A percentile compares a stretch with the other conserved stretches of the same genome.
phyloP scores from a whole-genome alignment of 2,888 invertebrate species.

The Baronia brevicornis region DNA sequence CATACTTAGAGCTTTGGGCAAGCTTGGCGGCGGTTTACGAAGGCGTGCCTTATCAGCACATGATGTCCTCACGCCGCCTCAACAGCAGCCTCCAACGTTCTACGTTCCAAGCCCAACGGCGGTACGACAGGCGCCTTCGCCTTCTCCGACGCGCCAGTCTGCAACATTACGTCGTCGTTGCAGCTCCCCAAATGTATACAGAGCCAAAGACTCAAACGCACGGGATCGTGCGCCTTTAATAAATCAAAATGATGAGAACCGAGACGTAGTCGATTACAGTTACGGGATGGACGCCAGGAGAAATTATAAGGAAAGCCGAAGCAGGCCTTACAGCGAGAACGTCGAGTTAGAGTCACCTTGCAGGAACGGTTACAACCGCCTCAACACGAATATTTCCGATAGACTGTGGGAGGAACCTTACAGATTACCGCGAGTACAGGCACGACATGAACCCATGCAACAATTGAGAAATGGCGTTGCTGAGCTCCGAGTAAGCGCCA shows the following conservation, averaged over 20 bases:
- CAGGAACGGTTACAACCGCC: conserved; percentile 55
- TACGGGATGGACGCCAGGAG: conserved; percentile 53
- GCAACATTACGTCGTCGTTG: conserved; percentile 55
- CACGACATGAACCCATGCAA: conserved; percentile 53
- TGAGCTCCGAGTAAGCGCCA: conserved; percentile 60
- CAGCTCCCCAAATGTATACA: conserved; percentile 66
- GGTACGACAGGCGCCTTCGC: conserved; percentile 59
- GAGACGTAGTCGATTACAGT: conserved; percentile 55
- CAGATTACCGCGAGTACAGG: conserved; percentile 58
- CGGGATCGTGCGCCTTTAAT: conserved; percentile 51
- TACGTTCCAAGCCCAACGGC: conserved; percentile 81
- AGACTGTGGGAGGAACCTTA: conserved; percentile 66
- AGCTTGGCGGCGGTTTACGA: conserved; percentile 81
- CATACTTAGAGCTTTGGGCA: conserved; percentile 79
- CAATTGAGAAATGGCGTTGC: conserved; percentile 58
- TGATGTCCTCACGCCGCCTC: conserved; percentile 77
- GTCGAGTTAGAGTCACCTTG: conserved; percentile 58
- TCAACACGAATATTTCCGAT: conserved; percentile 43
- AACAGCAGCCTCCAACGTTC: conserved; percentile 77
- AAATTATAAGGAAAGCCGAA: conserved; percentile 43
- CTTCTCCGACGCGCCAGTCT: conserved; percentile 52
- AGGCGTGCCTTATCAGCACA: conserved; percentile 81
- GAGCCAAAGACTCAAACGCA: conserved; percentile 42
- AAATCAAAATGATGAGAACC: conserved; percentile 53
- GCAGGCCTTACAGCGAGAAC: conserved; percentile 65